phyloP scores from a whole-genome alignment of 2,113 vertebrate genomes.

The Pavo muticus region DNA sequence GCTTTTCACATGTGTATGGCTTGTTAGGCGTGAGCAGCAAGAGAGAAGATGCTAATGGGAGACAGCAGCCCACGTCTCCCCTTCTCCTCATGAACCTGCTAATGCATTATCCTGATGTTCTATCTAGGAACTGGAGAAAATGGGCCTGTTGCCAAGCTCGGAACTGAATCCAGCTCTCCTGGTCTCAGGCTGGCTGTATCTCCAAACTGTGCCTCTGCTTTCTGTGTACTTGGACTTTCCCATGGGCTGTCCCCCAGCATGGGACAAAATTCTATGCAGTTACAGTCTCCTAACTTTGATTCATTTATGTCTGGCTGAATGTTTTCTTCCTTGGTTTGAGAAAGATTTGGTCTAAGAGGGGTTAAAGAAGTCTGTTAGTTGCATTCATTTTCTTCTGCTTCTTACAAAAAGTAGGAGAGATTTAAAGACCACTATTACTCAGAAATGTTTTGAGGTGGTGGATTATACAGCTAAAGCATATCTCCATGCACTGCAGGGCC shows the following conservation, averaged over 20 bases:
- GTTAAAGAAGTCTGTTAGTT: not conserved
- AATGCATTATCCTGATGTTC: not conserved
- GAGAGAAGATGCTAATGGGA: not conserved
- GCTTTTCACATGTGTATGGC: not conserved
- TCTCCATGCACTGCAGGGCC: not conserved
- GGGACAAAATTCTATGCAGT: not conserved
- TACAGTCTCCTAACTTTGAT: not conserved
- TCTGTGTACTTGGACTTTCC: not conserved
- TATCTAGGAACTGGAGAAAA: not conserved
- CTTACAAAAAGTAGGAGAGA: not conserved
- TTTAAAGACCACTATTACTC: not conserved
- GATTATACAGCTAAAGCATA: not conserved
- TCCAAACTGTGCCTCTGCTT: not conserved
- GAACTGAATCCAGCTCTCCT: not conserved
- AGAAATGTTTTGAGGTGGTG: not conserved
- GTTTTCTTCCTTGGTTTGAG: not conserved
- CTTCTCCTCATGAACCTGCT: not conserved
- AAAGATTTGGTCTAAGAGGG: not conserved
- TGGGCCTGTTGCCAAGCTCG: not conserved
- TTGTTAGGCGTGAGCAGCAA: not conserved
- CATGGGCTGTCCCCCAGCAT: fast-evolving
- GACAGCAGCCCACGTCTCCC: fast-evolving
- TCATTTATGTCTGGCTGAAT: not conserved
- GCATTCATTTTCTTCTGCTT: not conserved
- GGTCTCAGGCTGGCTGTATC: not conserved